Evolutionary conservation across 2,888 invertebrate species (phyloP).

Genomic region (Himalopsyche japonica): DNA sequence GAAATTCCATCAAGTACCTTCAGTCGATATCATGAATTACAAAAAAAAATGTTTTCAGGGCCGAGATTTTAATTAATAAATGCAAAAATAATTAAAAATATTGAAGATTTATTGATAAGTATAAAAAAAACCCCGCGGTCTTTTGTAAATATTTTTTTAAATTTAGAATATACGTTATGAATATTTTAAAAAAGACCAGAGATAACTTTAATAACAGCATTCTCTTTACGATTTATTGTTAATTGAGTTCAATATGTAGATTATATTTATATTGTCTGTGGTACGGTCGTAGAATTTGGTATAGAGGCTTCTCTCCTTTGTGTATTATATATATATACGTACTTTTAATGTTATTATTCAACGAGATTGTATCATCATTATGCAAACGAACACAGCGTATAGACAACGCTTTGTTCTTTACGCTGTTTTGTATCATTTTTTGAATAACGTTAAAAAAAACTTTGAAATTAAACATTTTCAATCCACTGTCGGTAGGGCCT

Average conservation of each 20-base stretch:
- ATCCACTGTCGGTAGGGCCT: no score
- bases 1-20: no score
- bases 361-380: slow-evolving; percentile 35
- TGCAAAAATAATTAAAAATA: no score
- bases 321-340: background rate
- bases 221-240: background rate
- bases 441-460: no score
- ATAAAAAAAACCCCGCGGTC: no score
- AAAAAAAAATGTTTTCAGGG: no score
- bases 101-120: no score
- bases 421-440: background rate
- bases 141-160: no score
- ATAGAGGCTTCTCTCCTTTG: background rate
- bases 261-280: background rate
- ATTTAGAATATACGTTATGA: background rate
- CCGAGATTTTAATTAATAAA: no score
- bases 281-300: background rate
- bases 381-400: slow-evolving; percentile 28
- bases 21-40: no score
- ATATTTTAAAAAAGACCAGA: background rate
- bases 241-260: background rate
- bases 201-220: background rate
- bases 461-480: no score
- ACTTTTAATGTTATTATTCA: slow-evolving; percentile 33
- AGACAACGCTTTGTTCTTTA: background rate